Evolutionary conservation across 2,888 invertebrate species (phyloP).

Genomic region (Caradrina clavipalpis): DNA sequence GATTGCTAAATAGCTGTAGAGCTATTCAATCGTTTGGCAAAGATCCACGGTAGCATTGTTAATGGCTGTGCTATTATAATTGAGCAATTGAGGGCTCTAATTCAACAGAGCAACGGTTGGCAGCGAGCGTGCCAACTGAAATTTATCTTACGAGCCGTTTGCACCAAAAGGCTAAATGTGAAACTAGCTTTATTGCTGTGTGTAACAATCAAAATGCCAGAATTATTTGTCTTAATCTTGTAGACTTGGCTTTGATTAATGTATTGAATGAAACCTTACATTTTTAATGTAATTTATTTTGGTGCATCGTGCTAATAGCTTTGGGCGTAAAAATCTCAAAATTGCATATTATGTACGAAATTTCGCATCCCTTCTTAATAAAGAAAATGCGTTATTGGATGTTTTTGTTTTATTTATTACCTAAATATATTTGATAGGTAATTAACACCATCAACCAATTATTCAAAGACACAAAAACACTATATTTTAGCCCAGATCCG

Average conservation of each 20-base stretch:
- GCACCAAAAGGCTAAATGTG: conserved; percentile 66
- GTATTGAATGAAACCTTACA: conserved; percentile 40
- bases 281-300: conserved; percentile 54
- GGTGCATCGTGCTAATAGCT: conserved; percentile 73
- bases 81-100: conserved; percentile 68
- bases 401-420: conserved; percentile 55
- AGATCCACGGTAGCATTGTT: conserved; percentile 77
- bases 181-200: conserved; percentile 44
- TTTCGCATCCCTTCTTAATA: conserved; percentile 83
- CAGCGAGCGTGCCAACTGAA: conserved; percentile 65
- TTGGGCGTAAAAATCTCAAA: conserved; percentile 77
- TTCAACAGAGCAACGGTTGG: conserved; percentile 61
- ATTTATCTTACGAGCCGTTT: conserved; percentile 66
- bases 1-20: conserved; percentile 66
- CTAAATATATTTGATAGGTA: neutral
- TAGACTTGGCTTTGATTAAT: conserved; percentile 57
- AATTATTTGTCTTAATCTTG: conserved; percentile 41
- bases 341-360: conserved; percentile 80
- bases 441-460: no score
- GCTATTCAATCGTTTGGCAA: conserved; percentile 74
- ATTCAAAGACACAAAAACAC: no score
- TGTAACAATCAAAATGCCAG: conserved; percentile 35
- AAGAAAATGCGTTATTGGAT: conserved; percentile 79
- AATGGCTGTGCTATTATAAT: conserved; percentile 85
- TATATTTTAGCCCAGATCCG: no score